A percentile compares a stretch with the other conserved stretches of the same genome.
Conservation (phyloP, 2,113 vertebrate species). For the Prionailurus viverrinus region DNA sequence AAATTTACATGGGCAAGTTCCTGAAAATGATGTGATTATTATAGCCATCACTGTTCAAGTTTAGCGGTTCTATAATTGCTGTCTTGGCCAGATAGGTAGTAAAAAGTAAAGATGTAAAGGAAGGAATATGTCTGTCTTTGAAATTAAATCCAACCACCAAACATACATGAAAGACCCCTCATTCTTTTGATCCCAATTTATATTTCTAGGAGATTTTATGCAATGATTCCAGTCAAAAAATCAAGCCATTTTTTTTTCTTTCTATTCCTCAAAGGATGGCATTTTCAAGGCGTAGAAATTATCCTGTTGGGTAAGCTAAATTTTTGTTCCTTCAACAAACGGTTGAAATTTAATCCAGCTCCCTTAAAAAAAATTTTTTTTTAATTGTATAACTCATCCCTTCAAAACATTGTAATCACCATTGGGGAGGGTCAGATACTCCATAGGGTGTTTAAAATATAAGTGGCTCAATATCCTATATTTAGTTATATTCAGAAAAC, state of each 20-base stretch:
- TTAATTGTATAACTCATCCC: not conserved
- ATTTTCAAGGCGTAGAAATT: not conserved
- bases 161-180: not conserved
- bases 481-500: not conserved
- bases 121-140: not conserved
- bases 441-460: not conserved
- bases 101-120: constrained; percentile 29
- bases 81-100: not conserved
- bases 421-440: not conserved
- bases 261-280: not conserved
- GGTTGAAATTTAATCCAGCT: not conserved
- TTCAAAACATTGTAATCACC: not conserved
- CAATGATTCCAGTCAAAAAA: constrained; percentile 4
- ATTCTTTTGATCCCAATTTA: constrained; percentile 31
- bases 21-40: not conserved
- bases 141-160: constrained; percentile 18
- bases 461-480: not conserved
- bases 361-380: not conserved
- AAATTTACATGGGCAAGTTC: not conserved
- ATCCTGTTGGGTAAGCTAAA: not conserved
- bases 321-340: constrained; percentile 21
- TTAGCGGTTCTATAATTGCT: not conserved
- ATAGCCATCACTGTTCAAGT: not conserved
- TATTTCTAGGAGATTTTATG: constrained; percentile 17
- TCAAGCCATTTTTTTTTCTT: not conserved